phyloP scores from a whole-genome alignment of 2,113 vertebrate genomes.

The Panthera tigris region DNA sequence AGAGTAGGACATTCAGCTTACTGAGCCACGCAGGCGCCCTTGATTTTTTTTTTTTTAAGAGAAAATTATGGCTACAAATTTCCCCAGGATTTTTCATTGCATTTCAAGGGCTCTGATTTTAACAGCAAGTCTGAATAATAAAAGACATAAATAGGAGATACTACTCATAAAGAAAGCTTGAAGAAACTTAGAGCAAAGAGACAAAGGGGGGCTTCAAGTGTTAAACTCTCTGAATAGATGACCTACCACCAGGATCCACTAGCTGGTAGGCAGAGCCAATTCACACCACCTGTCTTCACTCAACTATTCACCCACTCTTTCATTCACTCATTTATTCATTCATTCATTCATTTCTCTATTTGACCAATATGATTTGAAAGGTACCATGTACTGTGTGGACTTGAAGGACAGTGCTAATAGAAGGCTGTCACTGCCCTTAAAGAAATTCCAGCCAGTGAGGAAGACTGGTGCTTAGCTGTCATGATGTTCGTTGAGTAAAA shows the following conservation, averaged over 20 bases:
- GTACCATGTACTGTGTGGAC: not conserved
- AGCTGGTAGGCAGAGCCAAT: not conserved
- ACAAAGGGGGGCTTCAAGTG: not conserved
- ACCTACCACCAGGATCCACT: not conserved
- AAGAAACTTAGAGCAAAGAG: not conserved
- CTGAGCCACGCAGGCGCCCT: too few relatives aligned
- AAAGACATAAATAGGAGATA: not conserved
- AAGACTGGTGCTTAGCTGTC: not conserved
- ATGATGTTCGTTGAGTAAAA: not conserved
- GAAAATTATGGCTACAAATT: not conserved
- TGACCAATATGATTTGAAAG: not conserved
- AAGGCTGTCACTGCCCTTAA: not conserved
- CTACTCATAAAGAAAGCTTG: not conserved
- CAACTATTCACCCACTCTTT: not conserved
- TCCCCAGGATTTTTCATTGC: not conserved
- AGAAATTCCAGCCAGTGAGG: not conserved
- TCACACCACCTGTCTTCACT: not conserved
- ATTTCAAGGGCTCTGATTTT: not conserved
- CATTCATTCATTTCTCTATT: not conserved
- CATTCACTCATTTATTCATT: not conserved
- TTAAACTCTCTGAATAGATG: not conserved
- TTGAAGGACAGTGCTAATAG: not conserved
- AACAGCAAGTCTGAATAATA: constrained; percentile 5
- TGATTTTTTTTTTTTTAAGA: not conserved
- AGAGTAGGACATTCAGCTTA: too few relatives aligned